These are phyloP conservation scores for Drosophila burlai DNA, from an alignment of 1,140 invertebrate species.

Conservation along the genomic window DNA sequence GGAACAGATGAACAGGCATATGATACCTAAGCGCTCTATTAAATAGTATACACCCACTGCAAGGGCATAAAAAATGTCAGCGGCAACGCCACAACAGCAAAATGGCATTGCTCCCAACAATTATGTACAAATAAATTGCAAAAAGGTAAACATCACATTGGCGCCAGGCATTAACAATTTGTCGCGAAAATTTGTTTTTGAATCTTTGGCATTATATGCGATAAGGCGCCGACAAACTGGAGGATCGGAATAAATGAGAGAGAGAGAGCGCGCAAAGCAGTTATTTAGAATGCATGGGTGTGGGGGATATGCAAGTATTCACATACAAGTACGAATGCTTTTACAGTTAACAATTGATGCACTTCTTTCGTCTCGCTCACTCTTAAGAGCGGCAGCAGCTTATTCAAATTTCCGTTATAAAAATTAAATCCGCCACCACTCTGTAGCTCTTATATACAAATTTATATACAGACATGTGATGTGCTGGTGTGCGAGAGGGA, in stretches of 20 bases:
- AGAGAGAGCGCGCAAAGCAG: slow-evolving; percentile 4
- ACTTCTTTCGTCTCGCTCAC: slow-evolving; percentile 18
- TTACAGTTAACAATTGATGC: slow-evolving; percentile 52
- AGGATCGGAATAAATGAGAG: slow-evolving; percentile 22
- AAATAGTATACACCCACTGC: neutral
- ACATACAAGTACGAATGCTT: slow-evolving; percentile 27
- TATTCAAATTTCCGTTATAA: slow-evolving; percentile 76
- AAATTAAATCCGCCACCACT: slow-evolving; percentile 50
- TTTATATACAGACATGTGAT: slow-evolving; percentile 3
- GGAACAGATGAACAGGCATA: neutral
- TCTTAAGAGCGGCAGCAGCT: slow-evolving; percentile 20
- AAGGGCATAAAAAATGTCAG: slow-evolving; percentile 11
- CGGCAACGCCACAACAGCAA: slow-evolving; percentile 19
- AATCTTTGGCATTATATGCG: slow-evolving; percentile 12
- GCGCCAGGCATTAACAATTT: slow-evolving; percentile 59
- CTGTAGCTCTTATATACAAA: slow-evolving; percentile 17
- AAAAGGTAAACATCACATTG: slow-evolving; percentile 43
- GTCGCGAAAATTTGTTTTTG: slow-evolving; percentile 58
- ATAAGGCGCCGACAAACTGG: slow-evolving; percentile 22
- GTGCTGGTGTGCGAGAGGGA: slow-evolving; percentile 30
- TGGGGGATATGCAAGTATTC: slow-evolving; percentile 14
- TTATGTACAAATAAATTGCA: slow-evolving; percentile 7
- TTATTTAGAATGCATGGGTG: slow-evolving; percentile 21
- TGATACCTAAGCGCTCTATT: neutral
- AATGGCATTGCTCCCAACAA: slow-evolving; percentile 38